Base-by-base conservation (phyloP, 2,888 invertebrate species). In the Aspidiotus rigidus region DNA sequence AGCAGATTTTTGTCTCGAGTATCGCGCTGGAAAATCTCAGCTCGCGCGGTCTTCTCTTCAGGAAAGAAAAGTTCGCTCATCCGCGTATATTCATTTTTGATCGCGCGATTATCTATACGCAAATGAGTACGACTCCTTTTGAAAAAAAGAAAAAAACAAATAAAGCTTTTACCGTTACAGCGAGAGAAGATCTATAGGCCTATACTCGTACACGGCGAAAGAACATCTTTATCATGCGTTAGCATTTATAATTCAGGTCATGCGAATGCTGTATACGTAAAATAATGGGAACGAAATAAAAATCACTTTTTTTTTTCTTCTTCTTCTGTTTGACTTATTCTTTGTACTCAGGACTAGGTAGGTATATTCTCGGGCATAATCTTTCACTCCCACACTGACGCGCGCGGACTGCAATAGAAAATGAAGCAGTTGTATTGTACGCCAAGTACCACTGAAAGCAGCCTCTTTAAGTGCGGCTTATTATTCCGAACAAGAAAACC, bases 231-330 rank as follows among this genome's bases (percentile, higher is more conserved):
- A 28, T 11, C 40, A 8, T 15, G 53, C 39, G 63, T 53, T 17
- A 49, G 11, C 53, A 53, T 57, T 66, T 66, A 66, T 44, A 57
- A 57, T 66, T 59, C 57, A 66, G 64, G 64, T 66, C 64, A 66
- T 66, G 64, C 44, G 64, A 66, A 66, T 44, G 59, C 40, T n/a
- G 7, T 57, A 11, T 63, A 66, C 10, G 54, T 41, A 64, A 42
- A 64, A 64, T 54, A 56, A 64, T 64, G 16, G 28, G 64, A 64
- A 40, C 64, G 41, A 64, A 64, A 64, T 41, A 56, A 64, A 64
- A 64, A 64, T 64, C n/a, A 64, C 55, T 41, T 56, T 62, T 49
- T 62, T 53, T 49, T 62, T 49, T 62, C 53, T 49, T 28, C 28
- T 56, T 57, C n/a, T 56, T 64, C 64, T 55, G 11, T 28, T 28